phyloP scores from a whole-genome alignment of 2,888 invertebrate species.

The Drosophila meridiana region DNA sequence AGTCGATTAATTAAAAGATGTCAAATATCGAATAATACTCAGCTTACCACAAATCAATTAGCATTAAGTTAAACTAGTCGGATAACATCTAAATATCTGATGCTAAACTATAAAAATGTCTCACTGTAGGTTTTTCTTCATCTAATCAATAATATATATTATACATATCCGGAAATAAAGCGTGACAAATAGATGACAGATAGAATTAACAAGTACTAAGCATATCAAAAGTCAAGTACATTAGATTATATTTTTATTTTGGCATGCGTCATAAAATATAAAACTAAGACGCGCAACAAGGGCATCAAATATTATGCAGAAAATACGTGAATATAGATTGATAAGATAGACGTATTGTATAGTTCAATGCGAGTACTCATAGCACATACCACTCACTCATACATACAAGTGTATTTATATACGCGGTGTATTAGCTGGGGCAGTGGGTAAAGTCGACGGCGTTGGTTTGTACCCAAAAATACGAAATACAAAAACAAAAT shows the following conservation, averaged over 20 bases:
- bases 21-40: background rate
- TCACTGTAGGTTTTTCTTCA: background rate
- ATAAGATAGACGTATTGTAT: conserved; percentile 44
- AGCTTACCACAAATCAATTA: background rate
- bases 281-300: conserved; percentile 24
- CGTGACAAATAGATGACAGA: conserved; percentile 19
- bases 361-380: conserved; percentile 13
- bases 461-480: conserved; percentile 51
- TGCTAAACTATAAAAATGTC: background rate
- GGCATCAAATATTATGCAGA: conserved; percentile 49
- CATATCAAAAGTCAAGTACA: conserved; percentile 15
- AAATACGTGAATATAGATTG: conserved; percentile 39
- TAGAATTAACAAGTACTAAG: conserved; percentile 14
- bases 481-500: conserved; percentile 8
- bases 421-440: conserved; percentile 19
- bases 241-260: background rate
- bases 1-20: background rate
- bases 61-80: background rate
- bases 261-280: conserved; percentile 25
- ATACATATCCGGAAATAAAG: conserved; percentile 6
- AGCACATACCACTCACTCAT: background rate
- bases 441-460: conserved; percentile 38
- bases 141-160: conserved; percentile 1
- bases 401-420: background rate
- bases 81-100: conserved; percentile 2